These are phyloP conservation scores for Nesometra sesokonis DNA, from an alignment of 35 echinoderm and acorn worm genomes.

Conservation along the genomic window DNA sequence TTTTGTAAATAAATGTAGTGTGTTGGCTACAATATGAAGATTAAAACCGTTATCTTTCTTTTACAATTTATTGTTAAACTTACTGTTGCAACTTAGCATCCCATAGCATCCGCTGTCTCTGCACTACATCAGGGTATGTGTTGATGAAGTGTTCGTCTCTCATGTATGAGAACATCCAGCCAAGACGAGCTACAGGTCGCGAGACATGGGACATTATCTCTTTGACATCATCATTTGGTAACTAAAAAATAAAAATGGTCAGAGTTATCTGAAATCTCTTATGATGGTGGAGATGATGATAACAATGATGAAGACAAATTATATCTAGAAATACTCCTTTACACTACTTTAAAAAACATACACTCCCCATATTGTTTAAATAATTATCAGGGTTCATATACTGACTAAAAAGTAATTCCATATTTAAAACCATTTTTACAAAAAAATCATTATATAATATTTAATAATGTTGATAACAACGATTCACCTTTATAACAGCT, in stretches of 20 bases:
- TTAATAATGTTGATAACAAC: too few species aligned
- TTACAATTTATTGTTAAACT: conserved; percentile 3
- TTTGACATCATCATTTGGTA: conserved; percentile 86
- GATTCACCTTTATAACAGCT: neutral
- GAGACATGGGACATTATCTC: conserved; percentile 91
- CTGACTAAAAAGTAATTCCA: too few species aligned
- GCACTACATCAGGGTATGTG: conserved; percentile 44
- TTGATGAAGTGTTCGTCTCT: conserved; percentile 67
- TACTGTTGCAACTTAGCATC: conserved; percentile 66
- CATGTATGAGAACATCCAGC: conserved; percentile 65
- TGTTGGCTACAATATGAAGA: too few species aligned
- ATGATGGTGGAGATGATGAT: too few species aligned
- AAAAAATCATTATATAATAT: too few species aligned
- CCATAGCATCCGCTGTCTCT: conserved; percentile 85
- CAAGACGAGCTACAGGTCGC: conserved; percentile 58
- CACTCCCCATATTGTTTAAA: too few species aligned
- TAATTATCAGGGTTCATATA: too few species aligned
- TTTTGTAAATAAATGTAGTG: too few species aligned
- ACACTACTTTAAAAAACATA: too few species aligned
- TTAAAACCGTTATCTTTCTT: too few species aligned
- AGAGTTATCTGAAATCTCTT: too few species aligned
- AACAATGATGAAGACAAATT: neutral
- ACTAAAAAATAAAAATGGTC: conserved; percentile 4
- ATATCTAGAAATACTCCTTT: neutral
- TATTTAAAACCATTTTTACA: too few species aligned